These are phyloP conservation scores for Neomonachus schauinslandi DNA, from an alignment of 2,113 vertebrate species.

Conservation along the genomic window DNA sequence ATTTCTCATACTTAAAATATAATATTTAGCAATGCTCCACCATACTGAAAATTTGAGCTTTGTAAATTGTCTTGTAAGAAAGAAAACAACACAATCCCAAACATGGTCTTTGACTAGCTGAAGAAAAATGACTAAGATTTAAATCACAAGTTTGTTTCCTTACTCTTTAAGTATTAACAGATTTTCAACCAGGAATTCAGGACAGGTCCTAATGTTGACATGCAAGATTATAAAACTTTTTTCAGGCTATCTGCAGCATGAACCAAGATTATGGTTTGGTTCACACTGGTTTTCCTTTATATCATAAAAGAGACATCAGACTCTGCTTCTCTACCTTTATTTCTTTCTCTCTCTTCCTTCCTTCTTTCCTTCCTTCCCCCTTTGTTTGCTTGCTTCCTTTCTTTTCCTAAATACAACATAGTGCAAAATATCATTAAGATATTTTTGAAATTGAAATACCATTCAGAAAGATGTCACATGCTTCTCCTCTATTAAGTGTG, in stretches of 20 bases:
- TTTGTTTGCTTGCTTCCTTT: background rate
- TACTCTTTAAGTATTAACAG: background rate
- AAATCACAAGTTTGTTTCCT: background rate
- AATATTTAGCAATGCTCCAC: conserved; percentile 16
- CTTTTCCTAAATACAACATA: background rate
- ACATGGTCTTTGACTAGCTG: background rate
- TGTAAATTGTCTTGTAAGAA: conserved; percentile 17
- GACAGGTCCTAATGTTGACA: conserved; percentile 20
- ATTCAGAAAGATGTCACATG: background rate
- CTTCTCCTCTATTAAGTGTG: background rate
- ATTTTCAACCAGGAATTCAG: conserved; percentile 28
- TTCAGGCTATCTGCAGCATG: background rate
- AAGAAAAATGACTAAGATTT: conserved; percentile 44
- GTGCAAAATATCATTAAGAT: background rate
- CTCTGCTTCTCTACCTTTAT: background rate
- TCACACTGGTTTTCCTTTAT: background rate
- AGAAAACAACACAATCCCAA: conserved; percentile 49
- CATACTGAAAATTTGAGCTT: conserved; percentile 37
- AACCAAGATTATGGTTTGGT: background rate
- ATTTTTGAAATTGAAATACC: background rate
- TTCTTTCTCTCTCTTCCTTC: background rate
- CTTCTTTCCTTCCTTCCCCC: background rate
- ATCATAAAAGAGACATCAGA: background rate
- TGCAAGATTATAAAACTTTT: background rate
- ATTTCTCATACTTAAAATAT: conserved; percentile 15